A percentile compares a stretch with the other conserved stretches of the same genome.
phyloP scores from a whole-genome alignment of 2,113 vertebrate genomes.

The Athene cunicularia region DNA sequence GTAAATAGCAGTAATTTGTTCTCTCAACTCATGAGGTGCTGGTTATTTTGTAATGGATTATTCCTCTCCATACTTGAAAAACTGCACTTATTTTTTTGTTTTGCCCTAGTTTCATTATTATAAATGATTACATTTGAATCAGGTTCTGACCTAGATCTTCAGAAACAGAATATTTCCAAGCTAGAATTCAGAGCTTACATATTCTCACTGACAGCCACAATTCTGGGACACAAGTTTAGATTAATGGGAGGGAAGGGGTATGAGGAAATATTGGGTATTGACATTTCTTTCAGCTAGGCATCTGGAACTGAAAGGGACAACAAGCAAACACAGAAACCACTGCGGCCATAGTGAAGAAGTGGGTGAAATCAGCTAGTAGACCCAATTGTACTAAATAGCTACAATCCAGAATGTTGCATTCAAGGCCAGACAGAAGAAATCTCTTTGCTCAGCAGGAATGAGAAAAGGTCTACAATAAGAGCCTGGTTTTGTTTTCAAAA shows the following conservation, averaged over 20 bases:
- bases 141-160: conserved; percentile 61
- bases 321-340: background rate
- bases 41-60: background rate
- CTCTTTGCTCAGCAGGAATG: background rate
- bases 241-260: background rate
- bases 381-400: background rate
- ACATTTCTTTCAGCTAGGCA: background rate
- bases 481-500: background rate
- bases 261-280: background rate
- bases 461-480: background rate
- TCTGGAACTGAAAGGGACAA: background rate
- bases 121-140: conserved; percentile 61
- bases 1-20: background rate
- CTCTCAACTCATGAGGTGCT: background rate
- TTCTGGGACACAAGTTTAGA: background rate
- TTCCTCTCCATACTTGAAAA: background rate
- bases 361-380: background rate
- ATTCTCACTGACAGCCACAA: background rate
- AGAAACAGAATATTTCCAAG: conserved; percentile 8
- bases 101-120: conserved; percentile 62
- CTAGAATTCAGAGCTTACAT: conserved; percentile 6
- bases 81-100: background rate
- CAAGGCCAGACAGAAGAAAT: background rate
- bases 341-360: background rate
- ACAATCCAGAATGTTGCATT: background rate